Conservation (phyloP, 2,797 vertebrate genomes). For the Clarias platycephalus region DNA sequence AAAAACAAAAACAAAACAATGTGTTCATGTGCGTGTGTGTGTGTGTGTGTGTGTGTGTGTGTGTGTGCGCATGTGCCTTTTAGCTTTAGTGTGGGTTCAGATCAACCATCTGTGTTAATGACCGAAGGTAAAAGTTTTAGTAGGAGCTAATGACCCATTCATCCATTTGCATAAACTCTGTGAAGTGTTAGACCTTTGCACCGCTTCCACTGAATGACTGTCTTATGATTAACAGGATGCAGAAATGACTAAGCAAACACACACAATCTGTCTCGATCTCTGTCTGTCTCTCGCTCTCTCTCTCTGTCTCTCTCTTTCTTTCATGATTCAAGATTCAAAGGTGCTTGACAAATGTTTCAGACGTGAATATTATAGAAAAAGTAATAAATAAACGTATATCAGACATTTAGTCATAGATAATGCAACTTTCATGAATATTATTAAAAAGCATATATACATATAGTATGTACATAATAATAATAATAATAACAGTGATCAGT, state of each 20-base stretch:
- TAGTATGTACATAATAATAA: too few species aligned
- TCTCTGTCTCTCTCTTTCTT: too few species aligned
- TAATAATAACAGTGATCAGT: too few species aligned
- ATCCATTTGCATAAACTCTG: neutral
- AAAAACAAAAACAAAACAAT: neutral
- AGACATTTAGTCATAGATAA: too few species aligned
- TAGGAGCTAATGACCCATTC: too few species aligned
- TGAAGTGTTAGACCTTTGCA: neutral
- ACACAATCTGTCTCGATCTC: neutral
- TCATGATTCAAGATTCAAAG: too few species aligned
- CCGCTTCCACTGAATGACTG: neutral
- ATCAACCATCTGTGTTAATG: neutral
- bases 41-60: neutral
- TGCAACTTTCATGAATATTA: too few species aligned
- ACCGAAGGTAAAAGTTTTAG: neutral
- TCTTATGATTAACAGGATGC: constrained; percentile 16
- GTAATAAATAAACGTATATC: too few species aligned
- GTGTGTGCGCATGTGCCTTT: neutral
- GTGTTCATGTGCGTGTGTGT: neutral
- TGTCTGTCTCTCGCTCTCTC: too few species aligned
- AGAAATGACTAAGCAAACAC: constrained; percentile 10
- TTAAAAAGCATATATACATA: too few species aligned
- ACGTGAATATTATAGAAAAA: too few species aligned
- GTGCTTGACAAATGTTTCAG: too few species aligned
- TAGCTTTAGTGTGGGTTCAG: neutral